These are phyloP conservation scores for Leptopilina boulardi DNA, from an alignment of 1,140 invertebrate genomes.

Conservation along the genomic window DNA sequence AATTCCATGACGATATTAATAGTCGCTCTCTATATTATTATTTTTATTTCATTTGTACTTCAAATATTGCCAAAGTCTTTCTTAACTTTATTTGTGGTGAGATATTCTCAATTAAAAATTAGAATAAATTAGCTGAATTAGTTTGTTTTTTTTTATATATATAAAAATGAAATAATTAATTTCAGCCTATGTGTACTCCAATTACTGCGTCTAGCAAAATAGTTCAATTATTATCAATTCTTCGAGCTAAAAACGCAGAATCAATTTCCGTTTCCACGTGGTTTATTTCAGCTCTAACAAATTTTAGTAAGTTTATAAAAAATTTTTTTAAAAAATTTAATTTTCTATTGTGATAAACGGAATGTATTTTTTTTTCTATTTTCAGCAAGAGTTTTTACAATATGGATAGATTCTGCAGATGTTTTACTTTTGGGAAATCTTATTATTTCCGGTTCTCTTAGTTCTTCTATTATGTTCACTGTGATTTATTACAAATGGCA, in stretches of 20 bases:
- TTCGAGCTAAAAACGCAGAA: slow-evolving; percentile 79
- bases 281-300: slow-evolving; percentile 83
- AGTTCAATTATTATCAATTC: slow-evolving; percentile 80
- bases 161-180: slow-evolving; percentile 58
- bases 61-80: slow-evolving; percentile 77
- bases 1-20: slow-evolving; percentile 68
- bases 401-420: slow-evolving; percentile 76
- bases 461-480: slow-evolving; percentile 70
- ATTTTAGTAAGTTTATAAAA: slow-evolving; percentile 78
- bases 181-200: slow-evolving; percentile 82
- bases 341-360: neutral
- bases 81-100: slow-evolving; percentile 80
- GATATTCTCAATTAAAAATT: slow-evolving; percentile 61
- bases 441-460: slow-evolving; percentile 70
- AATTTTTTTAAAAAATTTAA: slow-evolving; percentile 6
- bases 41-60: slow-evolving; percentile 73
- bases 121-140: neutral
- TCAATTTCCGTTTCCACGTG: slow-evolving; percentile 82
- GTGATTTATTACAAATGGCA: slow-evolving; percentile 67
- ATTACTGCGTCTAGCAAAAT: slow-evolving; percentile 83
- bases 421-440: slow-evolving; percentile 72
- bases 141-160: neutral
- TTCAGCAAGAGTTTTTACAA: slow-evolving; percentile 75
- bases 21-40: slow-evolving; percentile 74
- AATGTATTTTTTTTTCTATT: slow-evolving; percentile 43